These are phyloP conservation scores for Mimachlamys varia DNA, from an alignment of 2,888 invertebrate genomes.

Conservation along the genomic window DNA sequence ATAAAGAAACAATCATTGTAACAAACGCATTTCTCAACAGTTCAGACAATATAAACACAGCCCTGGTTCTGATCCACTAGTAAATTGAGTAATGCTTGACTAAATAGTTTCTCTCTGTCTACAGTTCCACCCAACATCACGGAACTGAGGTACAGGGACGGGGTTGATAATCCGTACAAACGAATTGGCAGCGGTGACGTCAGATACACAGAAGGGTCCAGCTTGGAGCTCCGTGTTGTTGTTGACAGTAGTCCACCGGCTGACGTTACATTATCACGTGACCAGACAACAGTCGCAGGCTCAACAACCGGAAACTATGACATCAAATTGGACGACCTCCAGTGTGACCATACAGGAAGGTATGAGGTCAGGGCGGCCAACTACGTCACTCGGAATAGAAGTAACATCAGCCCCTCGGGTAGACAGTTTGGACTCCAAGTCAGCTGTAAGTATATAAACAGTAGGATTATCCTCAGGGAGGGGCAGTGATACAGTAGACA, in stretches of 20 bases:
- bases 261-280: not conserved
- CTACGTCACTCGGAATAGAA: not conserved
- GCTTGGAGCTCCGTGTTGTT: not conserved
- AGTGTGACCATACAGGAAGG: not conserved
- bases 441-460: not conserved
- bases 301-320: not conserved
- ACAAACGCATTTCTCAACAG: too few species aligned
- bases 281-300: not conserved
- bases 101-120: too few species aligned
- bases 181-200: not conserved
- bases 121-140: too few species aligned
- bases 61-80: too few species aligned
- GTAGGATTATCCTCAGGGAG: too few species aligned
- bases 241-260: not conserved
- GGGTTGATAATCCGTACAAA: too few species aligned
- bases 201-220: not conserved
- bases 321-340: not conserved
- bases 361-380: slow-evolving; percentile 18
- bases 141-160: too few species aligned
- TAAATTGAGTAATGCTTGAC: too few species aligned
- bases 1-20: too few species aligned
- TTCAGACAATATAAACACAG: too few species aligned
- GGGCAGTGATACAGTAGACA: too few species aligned
- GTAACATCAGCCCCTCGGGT: not conserved
- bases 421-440: not conserved